Base-by-base conservation (phyloP, 2,888 invertebrate species). In the Linnaemya tessellans region DNA sequence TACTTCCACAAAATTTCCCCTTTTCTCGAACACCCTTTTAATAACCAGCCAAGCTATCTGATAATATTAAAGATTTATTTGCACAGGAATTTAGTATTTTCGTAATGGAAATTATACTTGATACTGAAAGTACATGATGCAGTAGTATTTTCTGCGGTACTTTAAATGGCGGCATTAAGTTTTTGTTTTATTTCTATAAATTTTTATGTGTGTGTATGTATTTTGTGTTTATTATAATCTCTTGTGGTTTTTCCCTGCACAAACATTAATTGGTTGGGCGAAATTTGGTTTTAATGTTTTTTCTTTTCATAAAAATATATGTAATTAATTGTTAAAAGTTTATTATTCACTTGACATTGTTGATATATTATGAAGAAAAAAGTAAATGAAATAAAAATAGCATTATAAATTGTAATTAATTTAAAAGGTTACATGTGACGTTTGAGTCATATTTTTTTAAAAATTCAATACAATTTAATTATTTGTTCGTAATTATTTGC, bases 191-290 rank as follows among this genome's bases (percentile, higher is more conserved):
- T 60, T 46, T 60, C 43, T 41, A 43, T 46, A 30, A 22, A 79
- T 65, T 62, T 46, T n/a, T 43, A 18, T 49, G 5, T 30, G 30
- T 30, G 5, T 30, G 30, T 22, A 79, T 62, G 25, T 38, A 68
- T 38, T 46, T 64, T 64, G 8, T 71, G 60, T 54, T 71, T 65
- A 65, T 82, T 65, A 65, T 77, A 71, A 82, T 77, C 75, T 77
- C 70, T 71, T 71, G 82, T 71, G 82, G 82, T 82, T 82, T 71
- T 41, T 77, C 56, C 43, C 65, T 65, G 49, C 54, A 71, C 64
- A 56, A 5, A 41, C 58, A 60, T 68, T 41, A 60, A 79, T 62
- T 70, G 51, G 62, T 70, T 70, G 35, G 30, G 60, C 13, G 62
- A 79, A 70, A 70, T 68, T 38, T 78, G 68, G 60, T 60, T 41